Percentiles rank a stretch among this genome's conserved stretches.
These are phyloP conservation scores for Haliclona indistincta DNA, from an alignment of 37 sponge, comb jelly and placozoan species.

Conservation along the genomic window DNA sequence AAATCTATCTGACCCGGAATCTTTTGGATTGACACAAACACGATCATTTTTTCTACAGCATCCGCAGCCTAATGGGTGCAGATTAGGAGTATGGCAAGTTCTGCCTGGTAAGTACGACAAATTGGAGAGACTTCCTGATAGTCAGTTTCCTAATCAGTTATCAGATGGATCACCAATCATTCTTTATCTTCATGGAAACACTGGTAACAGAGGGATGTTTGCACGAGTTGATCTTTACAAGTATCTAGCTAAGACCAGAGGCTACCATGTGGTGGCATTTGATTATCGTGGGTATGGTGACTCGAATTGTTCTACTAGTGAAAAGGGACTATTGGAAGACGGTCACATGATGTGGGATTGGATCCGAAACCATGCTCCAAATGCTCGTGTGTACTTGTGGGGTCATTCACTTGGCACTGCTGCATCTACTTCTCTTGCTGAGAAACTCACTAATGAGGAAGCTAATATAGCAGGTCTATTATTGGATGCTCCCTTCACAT, in stretches of 20 bases:
- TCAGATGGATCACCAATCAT: slow-evolving; percentile 69
- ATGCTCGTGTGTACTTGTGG: slow-evolving; percentile 69
- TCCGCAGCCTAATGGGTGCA: slow-evolving; percentile 10
- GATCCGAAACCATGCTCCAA: slow-evolving; percentile 48
- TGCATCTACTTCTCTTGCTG: slow-evolving; percentile 62
- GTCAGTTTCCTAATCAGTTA: slow-evolving; percentile 16
- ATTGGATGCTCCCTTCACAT: slow-evolving; percentile 81
- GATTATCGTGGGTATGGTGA: slow-evolving; percentile 93
- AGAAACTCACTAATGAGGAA: slow-evolving; percentile 5
- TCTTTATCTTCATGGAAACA: slow-evolving; percentile 78
- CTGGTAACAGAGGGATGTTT: slow-evolving; percentile 58
- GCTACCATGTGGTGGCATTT: slow-evolving; percentile 80
- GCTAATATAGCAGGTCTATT: slow-evolving; percentile 47
- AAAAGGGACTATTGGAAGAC: slow-evolving; percentile 79
- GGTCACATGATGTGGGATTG: slow-evolving; percentile 68
- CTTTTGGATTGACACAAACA: slow-evolving; percentile 45
- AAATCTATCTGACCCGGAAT: slow-evolving; percentile 56
- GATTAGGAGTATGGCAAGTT: slow-evolving; percentile 62
- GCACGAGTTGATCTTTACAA: slow-evolving; percentile 80
- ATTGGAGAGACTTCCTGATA: background rate
- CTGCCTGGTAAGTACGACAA: slow-evolving; percentile 15
- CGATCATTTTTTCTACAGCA: slow-evolving; percentile 45
- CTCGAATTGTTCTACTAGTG: slow-evolving; percentile 69
- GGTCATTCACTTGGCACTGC: slow-evolving; percentile 92
- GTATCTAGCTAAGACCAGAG: slow-evolving; percentile 38